A percentile compares a stretch with the other conserved stretches of the same genome.
phyloP scores from a whole-genome alignment of 2,113 vertebrate genomes.

The Amazona guildingii region DNA sequence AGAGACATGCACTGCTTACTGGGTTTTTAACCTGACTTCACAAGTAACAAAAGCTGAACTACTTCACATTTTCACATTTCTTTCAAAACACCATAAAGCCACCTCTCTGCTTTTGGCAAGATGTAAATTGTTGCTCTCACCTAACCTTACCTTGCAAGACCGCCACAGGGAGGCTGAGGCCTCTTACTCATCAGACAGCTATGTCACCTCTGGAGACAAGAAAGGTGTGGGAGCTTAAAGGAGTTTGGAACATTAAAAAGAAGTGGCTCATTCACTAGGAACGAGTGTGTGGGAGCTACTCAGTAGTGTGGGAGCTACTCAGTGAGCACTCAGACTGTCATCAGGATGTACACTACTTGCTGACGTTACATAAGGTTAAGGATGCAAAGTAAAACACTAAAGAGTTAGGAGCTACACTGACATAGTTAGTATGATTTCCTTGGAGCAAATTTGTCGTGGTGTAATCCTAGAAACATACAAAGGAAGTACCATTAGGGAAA shows the following conservation, averaged over 20 bases:
- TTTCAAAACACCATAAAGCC: background rate
- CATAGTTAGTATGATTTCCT: background rate
- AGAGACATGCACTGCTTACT: rapidly evolving
- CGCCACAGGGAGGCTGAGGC: rapidly evolving
- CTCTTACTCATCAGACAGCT: background rate
- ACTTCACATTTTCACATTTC: background rate
- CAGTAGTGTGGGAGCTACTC: background rate
- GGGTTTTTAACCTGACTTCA: background rate
- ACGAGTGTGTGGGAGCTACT: background rate
- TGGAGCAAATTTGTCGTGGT: background rate
- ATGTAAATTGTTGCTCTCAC: background rate
- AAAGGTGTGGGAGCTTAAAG: background rate
- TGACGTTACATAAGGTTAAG: rapidly evolving
- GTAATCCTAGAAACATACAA: background rate
- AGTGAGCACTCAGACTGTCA: background rate
- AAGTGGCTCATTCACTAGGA: background rate
- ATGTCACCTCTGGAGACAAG: rapidly evolving
- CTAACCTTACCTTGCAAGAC: background rate
- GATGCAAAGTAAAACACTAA: background rate
- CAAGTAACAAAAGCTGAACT: background rate
- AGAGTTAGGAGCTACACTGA: background rate
- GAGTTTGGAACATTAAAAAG: background rate
- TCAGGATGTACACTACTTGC: background rate
- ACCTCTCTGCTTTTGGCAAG: background rate
- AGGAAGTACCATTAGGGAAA: background rate